These are phyloP conservation scores for Acromyrmex charruanus DNA, from an alignment of 1,140 invertebrate species.

Conservation along the genomic window DNA sequence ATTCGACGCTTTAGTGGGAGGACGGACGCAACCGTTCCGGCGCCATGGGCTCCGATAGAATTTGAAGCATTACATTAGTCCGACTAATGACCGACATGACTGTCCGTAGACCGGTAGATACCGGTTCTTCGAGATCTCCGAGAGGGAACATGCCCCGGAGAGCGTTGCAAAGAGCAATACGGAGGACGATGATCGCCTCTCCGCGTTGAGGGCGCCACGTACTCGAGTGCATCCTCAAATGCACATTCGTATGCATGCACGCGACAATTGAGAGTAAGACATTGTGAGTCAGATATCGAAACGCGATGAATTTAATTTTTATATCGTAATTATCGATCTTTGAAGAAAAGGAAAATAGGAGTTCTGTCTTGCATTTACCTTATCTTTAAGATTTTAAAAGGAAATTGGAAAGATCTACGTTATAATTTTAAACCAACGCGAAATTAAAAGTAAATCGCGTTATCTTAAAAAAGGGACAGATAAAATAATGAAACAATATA, in stretches of 20 bases:
- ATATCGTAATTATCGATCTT: background rate
- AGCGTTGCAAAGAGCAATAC: conserved; percentile 61
- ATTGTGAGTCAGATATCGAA: background rate
- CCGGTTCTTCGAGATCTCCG: conserved; percentile 76
- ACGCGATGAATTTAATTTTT: background rate
- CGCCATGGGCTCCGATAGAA: conserved; percentile 75
- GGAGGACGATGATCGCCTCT: conserved; percentile 53
- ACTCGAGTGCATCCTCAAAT: conserved; percentile 37
- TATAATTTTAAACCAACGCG: background rate
- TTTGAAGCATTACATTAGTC: conserved; percentile 81
- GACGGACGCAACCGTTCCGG: conserved; percentile 62
- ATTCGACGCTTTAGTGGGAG: conserved; percentile 70
- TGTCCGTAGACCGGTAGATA: conserved; percentile 80
- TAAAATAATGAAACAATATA: background rate
- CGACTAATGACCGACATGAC: conserved; percentile 83
- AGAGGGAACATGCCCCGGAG: conserved; percentile 64
- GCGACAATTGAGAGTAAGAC: too few species aligned
- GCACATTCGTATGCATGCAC: conserved; percentile 18
- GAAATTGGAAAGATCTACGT: background rate
- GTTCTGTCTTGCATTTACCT: background rate
- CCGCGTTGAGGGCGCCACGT: conserved; percentile 73
- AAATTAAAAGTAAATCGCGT: background rate
- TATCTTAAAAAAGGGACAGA: background rate
- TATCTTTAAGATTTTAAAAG: background rate
- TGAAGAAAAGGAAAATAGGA: background rate